A percentile compares a stretch with the other conserved stretches of the same genome.
These are phyloP conservation scores for Lasioglossum villosulum DNA, from an alignment of 2,888 invertebrate species.

Conservation along the genomic window DNA sequence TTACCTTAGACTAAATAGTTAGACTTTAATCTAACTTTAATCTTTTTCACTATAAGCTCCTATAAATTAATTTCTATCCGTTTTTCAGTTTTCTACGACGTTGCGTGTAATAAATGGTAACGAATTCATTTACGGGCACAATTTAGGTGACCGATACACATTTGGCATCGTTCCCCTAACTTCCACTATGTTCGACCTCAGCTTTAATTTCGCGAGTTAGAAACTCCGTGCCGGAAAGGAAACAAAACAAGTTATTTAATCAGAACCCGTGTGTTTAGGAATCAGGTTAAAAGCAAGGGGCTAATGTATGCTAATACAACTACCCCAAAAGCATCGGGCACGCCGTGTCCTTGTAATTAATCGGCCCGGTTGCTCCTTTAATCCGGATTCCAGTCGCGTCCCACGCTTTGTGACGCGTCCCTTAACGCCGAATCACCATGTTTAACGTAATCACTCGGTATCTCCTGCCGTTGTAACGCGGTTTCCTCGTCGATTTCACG, in stretches of 20 bases:
- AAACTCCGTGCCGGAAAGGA: not conserved
- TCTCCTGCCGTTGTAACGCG: slow-evolving; percentile 36
- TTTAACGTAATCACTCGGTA: slow-evolving; percentile 45
- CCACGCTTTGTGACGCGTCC: slow-evolving; percentile 15
- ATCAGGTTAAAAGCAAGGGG: not conserved
- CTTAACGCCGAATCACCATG: slow-evolving; percentile 31
- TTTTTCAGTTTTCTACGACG: not conserved
- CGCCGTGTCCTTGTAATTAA: not conserved
- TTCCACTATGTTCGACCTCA: not conserved
- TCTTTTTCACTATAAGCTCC: no score
- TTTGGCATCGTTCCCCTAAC: not conserved
- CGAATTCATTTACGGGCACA: not conserved
- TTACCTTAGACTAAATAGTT: no score
- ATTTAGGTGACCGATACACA: not conserved
- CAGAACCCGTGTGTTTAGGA: not conserved
- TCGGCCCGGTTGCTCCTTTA: slow-evolving; percentile 20
- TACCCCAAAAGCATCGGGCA: not conserved
- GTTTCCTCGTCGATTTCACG: slow-evolving; percentile 48
- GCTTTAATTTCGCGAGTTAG: not conserved
- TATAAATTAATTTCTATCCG: no score
- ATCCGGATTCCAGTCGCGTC: slow-evolving; percentile 24
- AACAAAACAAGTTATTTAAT: slow-evolving; percentile 1
- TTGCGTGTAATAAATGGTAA: not conserved
- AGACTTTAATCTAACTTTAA: no score
- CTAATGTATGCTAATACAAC: not conserved